Evolutionary conservation across 2,797 vertebrate genomes (phyloP).

Genomic region (Chelidonichthys spinosus): DNA sequence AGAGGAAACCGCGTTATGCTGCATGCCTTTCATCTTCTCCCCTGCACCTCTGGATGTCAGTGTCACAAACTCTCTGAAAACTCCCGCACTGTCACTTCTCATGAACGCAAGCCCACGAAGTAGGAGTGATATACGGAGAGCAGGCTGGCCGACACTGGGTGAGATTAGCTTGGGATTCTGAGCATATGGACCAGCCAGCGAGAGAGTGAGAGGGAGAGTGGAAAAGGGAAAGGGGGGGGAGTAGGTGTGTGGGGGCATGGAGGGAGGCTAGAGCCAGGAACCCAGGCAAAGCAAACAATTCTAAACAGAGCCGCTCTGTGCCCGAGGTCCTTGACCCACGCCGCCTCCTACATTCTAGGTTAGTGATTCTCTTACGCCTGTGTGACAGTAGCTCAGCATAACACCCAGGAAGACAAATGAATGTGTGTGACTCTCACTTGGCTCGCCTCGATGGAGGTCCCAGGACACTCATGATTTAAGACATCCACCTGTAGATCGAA

Average conservation of each 20-base stretch:
- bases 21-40: conserved; percentile 80
- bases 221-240: conserved; percentile 38
- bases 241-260: conserved; percentile 29
- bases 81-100: conserved; percentile 30
- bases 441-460: conserved; percentile 66
- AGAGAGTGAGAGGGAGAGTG: conserved; percentile 50
- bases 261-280: conserved; percentile 67
- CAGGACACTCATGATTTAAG: conserved; percentile 77
- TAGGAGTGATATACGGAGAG: conserved; percentile 24
- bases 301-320: conserved; percentile 85
- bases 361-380: conserved; percentile 65
- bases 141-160: conserved; percentile 55
- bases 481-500: conserved; percentile 76
- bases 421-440: conserved; percentile 78
- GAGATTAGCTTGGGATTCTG: conserved; percentile 78
- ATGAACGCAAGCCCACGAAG: conserved; percentile 33
- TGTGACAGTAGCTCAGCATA: conserved; percentile 38
- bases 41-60: conserved; percentile 37
- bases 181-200: conserved; percentile 74
- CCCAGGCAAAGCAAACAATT: conserved; percentile 83
- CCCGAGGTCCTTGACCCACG: conserved; percentile 78
- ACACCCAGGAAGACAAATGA: conserved; percentile 55
- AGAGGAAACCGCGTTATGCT: conserved; percentile 73
- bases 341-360: conserved; percentile 68
- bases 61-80: conserved; percentile 43